Base-by-base conservation (phyloP, 2,113 vertebrate genomes). In the Solea solea region DNA sequence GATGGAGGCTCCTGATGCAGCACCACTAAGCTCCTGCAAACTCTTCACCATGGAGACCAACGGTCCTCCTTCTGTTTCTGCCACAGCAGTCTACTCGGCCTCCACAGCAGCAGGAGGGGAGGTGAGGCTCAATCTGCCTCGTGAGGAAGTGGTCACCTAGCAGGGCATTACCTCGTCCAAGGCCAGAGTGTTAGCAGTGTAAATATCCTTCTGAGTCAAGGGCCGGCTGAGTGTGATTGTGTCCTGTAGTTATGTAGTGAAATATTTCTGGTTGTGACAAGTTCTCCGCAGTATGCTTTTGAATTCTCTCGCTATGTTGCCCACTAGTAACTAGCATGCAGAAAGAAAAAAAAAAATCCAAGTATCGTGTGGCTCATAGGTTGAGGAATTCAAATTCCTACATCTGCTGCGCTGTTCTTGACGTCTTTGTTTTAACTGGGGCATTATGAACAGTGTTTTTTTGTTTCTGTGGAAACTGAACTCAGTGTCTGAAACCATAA, bases 1-100 rank as follows among this genome's bases (percentile, higher is more conserved):
- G 5, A 73, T 57, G 51, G 89, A 85, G 49, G 16, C 54, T 9
- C 82, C 85, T 0, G 82, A 81, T 2, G 25, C 1, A 1, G 71
- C 74, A 52, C 74, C 66, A 3, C 73, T 80, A 1, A 83, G 82
- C 16, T 39, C 74, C 57, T 92, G 90, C 78, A 88, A 82, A 69
- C 86, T 91, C 50, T 92, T 93, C 79, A 91, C 92, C 72, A 91
- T 91, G 86, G 91, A 93, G 59, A 70, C 77, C 70, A 90, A 92
- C 1, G 88, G 91, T 5, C 83, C 90, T 0, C 70, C 80, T 49
- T 84, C 77, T 27, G 28, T 52, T 34, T 83, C 78, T 1, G 81
- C 83, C 57, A 81, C 74, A 0, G 90, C 88, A 2, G 85, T 82
- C 45, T 92, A 83, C 76, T 92, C 91, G 1, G 75, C 89, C 69